Evolutionary conservation across 2,797 vertebrate genomes (phyloP), one percentile per base, ranked within the genome.

Genomic region (Furcifer pardalis): DNA sequence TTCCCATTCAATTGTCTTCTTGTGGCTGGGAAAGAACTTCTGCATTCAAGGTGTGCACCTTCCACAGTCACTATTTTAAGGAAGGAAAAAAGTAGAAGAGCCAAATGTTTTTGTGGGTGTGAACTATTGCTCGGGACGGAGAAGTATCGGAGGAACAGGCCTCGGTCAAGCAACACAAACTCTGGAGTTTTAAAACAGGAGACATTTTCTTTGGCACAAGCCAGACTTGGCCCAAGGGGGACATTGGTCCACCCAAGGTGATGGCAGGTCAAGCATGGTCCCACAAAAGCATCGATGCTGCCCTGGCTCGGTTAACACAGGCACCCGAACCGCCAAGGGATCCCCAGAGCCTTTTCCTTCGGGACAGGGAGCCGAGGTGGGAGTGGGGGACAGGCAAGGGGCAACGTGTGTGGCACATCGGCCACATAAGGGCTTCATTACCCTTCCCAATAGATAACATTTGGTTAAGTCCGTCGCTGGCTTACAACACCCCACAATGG

Each of bases 341-440:
- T 93, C 90, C 87, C 89, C n/a, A 82, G 5, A 17, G 3, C 15
- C 23, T 6, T 46, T 56, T n/a, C 27, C 52, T 25, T 32, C 49
- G 5, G 21, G 35, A 17, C 8, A 19, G 44, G 46, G 60, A 3
- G 76, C 44, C 44, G 91, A 83, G 92, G 90, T 87, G 17, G 30
- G n/a, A 52, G 65, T 30, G 52, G 10, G 89, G 92, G 91, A 87
- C 86, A 93, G 91, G 89, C 93, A 84, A 60, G 82, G 90, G 94
- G 91, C 94, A 90, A 91, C 92, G 91, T 96, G 95, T 96, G 94
- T 94, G 95, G 95, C 89, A 95, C 37, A 93, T 25, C 59, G 93
- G 93, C 83, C 89, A 89, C 95, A 96, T 92, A 93, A 95, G 95
- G 94, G 92, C 94, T 95, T 96, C 94, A 94, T 96, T 96, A 95